Conservation (phyloP, 2,113 vertebrate species). For the Esox niger region DNA sequence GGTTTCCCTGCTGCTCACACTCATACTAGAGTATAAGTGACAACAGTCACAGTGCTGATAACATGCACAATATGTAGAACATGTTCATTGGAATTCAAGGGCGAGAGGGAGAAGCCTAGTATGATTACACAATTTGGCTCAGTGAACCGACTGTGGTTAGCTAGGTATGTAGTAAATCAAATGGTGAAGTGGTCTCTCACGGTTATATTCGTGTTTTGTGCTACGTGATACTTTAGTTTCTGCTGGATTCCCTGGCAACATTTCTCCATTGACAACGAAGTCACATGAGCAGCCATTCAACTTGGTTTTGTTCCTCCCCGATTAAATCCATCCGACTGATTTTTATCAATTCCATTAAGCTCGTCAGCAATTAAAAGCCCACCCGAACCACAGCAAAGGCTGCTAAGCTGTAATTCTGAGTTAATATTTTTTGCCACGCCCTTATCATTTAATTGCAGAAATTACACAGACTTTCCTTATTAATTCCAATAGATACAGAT, state of each 20-base stretch:
- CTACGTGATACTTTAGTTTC: not conserved
- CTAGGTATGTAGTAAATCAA: not conserved
- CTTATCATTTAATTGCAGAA: constrained; percentile 62
- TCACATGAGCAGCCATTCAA: constrained; percentile 11
- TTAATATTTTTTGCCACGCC: constrained; percentile 35
- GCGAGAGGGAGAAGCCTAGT: not conserved
- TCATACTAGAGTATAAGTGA: constrained; percentile 9
- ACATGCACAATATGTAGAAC: no score
- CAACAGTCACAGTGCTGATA: not conserved
- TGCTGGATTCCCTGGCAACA: not conserved
- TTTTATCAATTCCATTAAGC: constrained; percentile 42
- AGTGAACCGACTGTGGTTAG: constrained; percentile 1
- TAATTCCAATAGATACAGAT: constrained; percentile 46
- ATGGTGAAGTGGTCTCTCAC: no score
- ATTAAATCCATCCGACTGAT: constrained; percentile 31
- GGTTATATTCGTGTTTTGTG: no score
- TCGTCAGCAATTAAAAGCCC: constrained; percentile 41
- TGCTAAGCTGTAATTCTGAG: constrained; percentile 36
- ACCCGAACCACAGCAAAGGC: constrained; percentile 32
- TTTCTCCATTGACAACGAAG: constrained; percentile 29
- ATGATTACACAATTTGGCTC: not conserved
- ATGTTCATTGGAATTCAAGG: no score
- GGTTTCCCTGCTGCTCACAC: not conserved
- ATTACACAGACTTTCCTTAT: constrained; percentile 60
- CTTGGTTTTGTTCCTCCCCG: constrained; percentile 21